Evolutionary conservation across 2,113 vertebrate genomes (phyloP), one percentile per base, ranked within the genome.

Genomic region (Physeter macrocephalus): DNA sequence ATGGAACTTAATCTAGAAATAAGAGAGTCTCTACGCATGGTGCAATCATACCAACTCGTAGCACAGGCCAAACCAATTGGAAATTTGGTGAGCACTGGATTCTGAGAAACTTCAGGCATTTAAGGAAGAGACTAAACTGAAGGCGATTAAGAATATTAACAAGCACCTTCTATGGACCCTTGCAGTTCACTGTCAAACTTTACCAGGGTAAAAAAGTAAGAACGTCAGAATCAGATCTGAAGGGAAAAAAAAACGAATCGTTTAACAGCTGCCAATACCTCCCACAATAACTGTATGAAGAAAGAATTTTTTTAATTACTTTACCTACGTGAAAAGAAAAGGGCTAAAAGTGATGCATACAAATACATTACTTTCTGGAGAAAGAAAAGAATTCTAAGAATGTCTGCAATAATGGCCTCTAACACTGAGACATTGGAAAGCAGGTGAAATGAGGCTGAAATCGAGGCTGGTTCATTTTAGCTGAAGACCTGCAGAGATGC

Each of bases 1-100:
- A 99, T 99, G 99, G 99, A 99, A 98, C 99, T 99, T 57, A 99
- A 99, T 97, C 99, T 99, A 90, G 99, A 99, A 98, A 99, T 99
- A 96, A 98, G 99, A 6, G 99, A 99, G 98, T 99, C 99, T 66
- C 98, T 99, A 72, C 99, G 99, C 95, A 98, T 98, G 98, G 99
- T 99, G 72, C 99, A 99, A 83, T 99, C 99, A 6, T 98, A 98
- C 97, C 99, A 98, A 18, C 96, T 99, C 88, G 96, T 99, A 80
- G 98, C 98, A 85, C 99, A 97, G 97, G 95, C 98, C 88, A 98
- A 95, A 84, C 90, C 98, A 25, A 92, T 97, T 78, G 97, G 98
- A 18, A 98, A 89, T 88, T 93, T 99, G 96, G 98, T 99, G 98
- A 99, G 99, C 99, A 99, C 99, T 93, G 99, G 99, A 98, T 99